Evolutionary conservation across 2,888 invertebrate genomes (phyloP).

Genomic region (Thymelicus acteon): DNA sequence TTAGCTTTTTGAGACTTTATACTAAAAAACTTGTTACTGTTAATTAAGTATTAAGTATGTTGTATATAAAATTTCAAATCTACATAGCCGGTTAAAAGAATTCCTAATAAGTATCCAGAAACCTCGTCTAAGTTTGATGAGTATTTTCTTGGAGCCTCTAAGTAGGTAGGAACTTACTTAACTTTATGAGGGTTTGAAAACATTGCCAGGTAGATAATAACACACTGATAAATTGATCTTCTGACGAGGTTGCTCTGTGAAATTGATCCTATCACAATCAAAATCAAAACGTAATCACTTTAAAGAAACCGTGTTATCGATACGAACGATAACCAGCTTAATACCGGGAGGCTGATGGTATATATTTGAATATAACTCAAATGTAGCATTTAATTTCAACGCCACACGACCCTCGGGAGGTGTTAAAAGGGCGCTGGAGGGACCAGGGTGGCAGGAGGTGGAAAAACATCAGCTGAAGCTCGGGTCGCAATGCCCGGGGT

Average conservation of each 20-base stretch:
- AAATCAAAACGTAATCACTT: slow-evolving; percentile 53
- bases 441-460: slow-evolving; percentile 60
- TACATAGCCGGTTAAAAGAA: too few species aligned
- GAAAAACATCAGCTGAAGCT: slow-evolving; percentile 63
- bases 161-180: too few species aligned
- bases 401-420: slow-evolving; percentile 61
- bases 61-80: too few species aligned
- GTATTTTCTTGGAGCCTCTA: too few species aligned
- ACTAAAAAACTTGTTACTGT: too few species aligned
- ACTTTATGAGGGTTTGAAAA: too few species aligned
- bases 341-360: slow-evolving; percentile 55
- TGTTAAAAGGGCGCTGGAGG: slow-evolving; percentile 70
- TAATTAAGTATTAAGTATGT: too few species aligned
- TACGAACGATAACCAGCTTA: slow-evolving; percentile 46
- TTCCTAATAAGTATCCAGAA: too few species aligned
- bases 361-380: slow-evolving; percentile 68
- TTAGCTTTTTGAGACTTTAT: too few species aligned
- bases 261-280: slow-evolving; percentile 34
- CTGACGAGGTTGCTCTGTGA: neutral
- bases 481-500: slow-evolving; percentile 53
- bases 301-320: slow-evolving; percentile 38
- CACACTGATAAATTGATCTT: slow-evolving; percentile 14
- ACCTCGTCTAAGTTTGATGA: too few species aligned
- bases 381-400: slow-evolving; percentile 70
- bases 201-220: slow-evolving; percentile 27